phyloP scores from a whole-genome alignment of 2,888 invertebrate species.

The Synergus japonicus region DNA sequence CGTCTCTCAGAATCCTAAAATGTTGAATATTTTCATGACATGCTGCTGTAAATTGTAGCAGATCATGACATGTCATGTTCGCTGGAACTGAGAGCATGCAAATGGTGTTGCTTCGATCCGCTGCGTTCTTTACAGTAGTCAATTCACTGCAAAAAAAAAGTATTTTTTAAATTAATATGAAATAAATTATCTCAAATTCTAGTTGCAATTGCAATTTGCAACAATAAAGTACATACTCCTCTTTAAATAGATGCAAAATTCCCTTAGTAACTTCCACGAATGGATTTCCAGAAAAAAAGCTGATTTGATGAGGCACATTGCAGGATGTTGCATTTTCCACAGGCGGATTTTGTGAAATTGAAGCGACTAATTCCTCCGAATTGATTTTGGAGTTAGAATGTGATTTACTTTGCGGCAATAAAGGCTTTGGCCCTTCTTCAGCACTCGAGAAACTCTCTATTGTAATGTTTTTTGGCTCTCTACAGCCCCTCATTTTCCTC shows the following conservation, averaged over 20 bases:
- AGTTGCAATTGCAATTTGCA: not conserved
- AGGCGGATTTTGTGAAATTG: constrained; percentile 50
- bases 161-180: constrained; percentile 13
- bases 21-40: constrained; percentile 93
- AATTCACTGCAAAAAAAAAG: constrained; percentile 81
- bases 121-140: constrained; percentile 84
- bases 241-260: constrained; percentile 97
- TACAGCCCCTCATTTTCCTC: constrained; percentile 83
- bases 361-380: constrained; percentile 66
- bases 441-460: constrained; percentile 89
- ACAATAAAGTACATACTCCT: constrained; percentile 85
- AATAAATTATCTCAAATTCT: constrained; percentile 21
- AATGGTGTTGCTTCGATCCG: constrained; percentile 87
- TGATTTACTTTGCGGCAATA: constrained; percentile 60
- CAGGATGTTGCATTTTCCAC: constrained; percentile 64
- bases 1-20: constrained; percentile 94
- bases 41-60: constrained; percentile 95
- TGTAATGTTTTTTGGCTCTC: constrained; percentile 85
- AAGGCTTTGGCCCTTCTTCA: constrained; percentile 78
- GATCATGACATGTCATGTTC: constrained; percentile 93
- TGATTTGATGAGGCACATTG: constrained; percentile 69
- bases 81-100: constrained; percentile 95
- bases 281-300: constrained; percentile 97
- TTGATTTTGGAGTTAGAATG: constrained; percentile 62
- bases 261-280: constrained; percentile 98